Conservation (phyloP, 2,113 vertebrate genomes). For the Alces alces region DNA sequence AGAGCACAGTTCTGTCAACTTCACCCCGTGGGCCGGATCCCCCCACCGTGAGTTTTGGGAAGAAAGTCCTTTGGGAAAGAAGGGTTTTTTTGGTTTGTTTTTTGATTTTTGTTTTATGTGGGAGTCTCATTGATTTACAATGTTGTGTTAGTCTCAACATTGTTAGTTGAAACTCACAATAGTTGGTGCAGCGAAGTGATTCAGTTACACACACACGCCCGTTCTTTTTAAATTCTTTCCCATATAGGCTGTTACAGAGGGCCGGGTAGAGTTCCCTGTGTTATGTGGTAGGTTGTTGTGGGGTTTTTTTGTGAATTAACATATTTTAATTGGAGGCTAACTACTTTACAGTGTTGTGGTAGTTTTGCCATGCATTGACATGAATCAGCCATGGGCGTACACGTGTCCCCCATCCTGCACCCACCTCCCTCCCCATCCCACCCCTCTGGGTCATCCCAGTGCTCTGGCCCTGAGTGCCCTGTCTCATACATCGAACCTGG, state of each 20-base stretch:
- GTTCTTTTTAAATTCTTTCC: not conserved
- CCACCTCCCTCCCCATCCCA: not conserved
- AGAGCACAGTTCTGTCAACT: not conserved
- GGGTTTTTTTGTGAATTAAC: not conserved
- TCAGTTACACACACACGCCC: not conserved
- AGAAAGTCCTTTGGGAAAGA: not conserved
- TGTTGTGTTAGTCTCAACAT: not conserved
- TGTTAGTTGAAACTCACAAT: not conserved
- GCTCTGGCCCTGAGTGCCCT: not conserved
- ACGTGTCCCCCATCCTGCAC: not conserved
- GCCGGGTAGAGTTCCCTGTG: not conserved
- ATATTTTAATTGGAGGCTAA: not conserved
- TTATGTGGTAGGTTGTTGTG: not conserved
- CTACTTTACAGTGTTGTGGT: not conserved
- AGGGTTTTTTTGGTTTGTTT: not conserved
- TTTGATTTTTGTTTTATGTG: not conserved
- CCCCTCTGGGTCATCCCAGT: not conserved
- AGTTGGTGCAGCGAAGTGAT: not conserved
- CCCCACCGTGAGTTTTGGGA: not conserved
- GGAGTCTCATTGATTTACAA: not conserved
- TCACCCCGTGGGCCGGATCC: not conserved
- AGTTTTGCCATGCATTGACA: not conserved
- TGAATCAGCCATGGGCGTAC: not conserved
- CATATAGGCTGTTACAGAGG: not conserved
- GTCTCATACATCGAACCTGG: not conserved